These are phyloP conservation scores for Alloscopus bannaensis DNA, from an alignment of 2,888 invertebrate genomes.

Conservation along the genomic window DNA sequence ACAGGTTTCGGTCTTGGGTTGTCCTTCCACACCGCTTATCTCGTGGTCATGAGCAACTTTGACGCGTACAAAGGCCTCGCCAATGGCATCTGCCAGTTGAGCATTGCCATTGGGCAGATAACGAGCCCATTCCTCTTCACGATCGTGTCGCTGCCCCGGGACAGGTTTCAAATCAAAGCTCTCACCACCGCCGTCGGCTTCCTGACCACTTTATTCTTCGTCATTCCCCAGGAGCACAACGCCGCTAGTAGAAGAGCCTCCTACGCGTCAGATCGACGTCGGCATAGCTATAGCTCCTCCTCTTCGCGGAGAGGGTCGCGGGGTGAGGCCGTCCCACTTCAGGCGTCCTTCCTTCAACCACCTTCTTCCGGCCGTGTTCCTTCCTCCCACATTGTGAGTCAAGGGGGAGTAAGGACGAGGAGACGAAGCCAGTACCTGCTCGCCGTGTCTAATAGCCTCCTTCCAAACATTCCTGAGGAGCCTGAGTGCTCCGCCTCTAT, in stretches of 20 bases:
- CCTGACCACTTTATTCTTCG: slow-evolving; percentile 63
- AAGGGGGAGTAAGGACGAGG: slow-evolving; percentile 41
- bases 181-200: slow-evolving; percentile 67
- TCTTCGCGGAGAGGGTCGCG: slow-evolving; percentile 29
- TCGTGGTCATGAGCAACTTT: slow-evolving; percentile 67
- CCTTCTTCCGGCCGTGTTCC: slow-evolving; percentile 11
- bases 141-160: slow-evolving; percentile 49
- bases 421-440: slow-evolving; percentile 65
- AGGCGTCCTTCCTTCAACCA: slow-evolving; percentile 22
- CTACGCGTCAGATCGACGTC: slow-evolving; percentile 29
- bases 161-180: slow-evolving; percentile 67
- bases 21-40: slow-evolving; percentile 68
- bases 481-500: slow-evolving; percentile 63
- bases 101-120: slow-evolving; percentile 68
- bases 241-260: slow-evolving; percentile 7
- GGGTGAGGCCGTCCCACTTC: slow-evolving; percentile 40
- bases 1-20: slow-evolving; percentile 70
- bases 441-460: slow-evolving; percentile 59
- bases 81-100: slow-evolving; percentile 66
- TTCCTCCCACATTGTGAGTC: no score
- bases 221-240: slow-evolving; percentile 27
- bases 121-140: slow-evolving; percentile 66
- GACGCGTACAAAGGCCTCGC: slow-evolving; percentile 67
- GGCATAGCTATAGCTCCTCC: slow-evolving; percentile 25
- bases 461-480: slow-evolving; percentile 71